phyloP scores from a whole-genome alignment of 2,888 invertebrate genomes.

The Drosophila fungiperda region DNA sequence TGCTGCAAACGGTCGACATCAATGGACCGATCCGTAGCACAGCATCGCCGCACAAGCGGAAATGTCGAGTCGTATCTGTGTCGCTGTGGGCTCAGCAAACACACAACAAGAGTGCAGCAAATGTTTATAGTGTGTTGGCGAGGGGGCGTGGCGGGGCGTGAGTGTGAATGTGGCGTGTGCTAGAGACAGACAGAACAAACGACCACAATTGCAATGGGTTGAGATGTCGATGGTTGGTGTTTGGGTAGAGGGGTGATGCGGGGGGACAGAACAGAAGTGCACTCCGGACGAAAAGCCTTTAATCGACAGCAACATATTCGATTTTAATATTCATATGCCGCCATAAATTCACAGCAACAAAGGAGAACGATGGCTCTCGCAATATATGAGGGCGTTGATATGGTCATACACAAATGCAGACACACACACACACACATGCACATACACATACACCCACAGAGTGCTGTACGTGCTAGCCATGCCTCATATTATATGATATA shows the following conservation, averaged over 20 bases:
- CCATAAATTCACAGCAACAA: slow-evolving; percentile 78
- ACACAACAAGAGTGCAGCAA: slow-evolving; percentile 19
- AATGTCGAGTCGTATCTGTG: slow-evolving; percentile 80
- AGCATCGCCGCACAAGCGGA: slow-evolving; percentile 68
- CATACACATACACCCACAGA: background rate
- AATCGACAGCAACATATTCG: slow-evolving; percentile 83
- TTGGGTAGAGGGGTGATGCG: background rate
- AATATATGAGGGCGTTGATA: slow-evolving; percentile 76
- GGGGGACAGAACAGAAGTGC: slow-evolving; percentile 8
- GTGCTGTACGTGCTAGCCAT: slow-evolving; percentile 26
- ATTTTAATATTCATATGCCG: slow-evolving; percentile 83
- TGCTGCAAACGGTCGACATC: slow-evolving; percentile 57
- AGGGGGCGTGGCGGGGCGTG: background rate
- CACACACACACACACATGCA: background rate
- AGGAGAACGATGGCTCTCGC: slow-evolving; percentile 33
- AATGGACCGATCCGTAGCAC: slow-evolving; percentile 65
- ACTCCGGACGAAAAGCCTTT: slow-evolving; percentile 77
- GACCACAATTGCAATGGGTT: slow-evolving; percentile 55
- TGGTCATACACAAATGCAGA: slow-evolving; percentile 32
- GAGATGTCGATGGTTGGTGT: background rate
- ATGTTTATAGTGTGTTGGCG: background rate
- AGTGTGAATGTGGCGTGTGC: background rate
- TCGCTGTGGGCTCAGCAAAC: slow-evolving; percentile 52
- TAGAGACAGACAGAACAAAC: slow-evolving; percentile 45
- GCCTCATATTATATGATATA: slow-evolving; percentile 49